These are phyloP conservation scores for Schizaphis graminum DNA, from an alignment of 2,888 invertebrate species.

Conservation along the genomic window DNA sequence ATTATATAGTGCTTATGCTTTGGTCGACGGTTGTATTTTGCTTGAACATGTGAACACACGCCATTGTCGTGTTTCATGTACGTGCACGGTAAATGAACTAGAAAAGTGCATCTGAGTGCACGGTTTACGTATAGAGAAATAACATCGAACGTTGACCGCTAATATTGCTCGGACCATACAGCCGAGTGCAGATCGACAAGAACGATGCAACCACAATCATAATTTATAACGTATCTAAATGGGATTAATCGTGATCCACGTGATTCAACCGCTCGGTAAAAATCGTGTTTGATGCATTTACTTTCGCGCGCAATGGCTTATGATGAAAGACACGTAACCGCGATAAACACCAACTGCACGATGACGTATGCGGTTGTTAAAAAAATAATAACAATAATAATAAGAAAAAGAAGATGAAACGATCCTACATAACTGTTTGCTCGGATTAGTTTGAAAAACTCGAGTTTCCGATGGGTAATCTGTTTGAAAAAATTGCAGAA, in stretches of 20 bases:
- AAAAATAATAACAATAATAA: background rate
- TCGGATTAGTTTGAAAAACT: background rate
- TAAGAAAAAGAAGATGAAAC: background rate
- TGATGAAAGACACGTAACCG: background rate
- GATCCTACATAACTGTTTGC: background rate
- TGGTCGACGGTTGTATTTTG: background rate
- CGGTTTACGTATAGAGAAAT: background rate
- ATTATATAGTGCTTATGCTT: background rate
- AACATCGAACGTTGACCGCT: background rate
- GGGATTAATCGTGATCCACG: background rate
- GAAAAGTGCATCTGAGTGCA: background rate
- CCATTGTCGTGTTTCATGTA: background rate
- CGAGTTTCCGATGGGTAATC: background rate
- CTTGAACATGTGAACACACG: background rate
- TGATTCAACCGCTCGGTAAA: background rate
- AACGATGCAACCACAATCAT: background rate
- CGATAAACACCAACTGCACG: background rate
- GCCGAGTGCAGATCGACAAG: background rate
- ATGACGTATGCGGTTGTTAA: background rate
- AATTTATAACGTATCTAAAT: background rate
- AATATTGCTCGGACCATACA: background rate
- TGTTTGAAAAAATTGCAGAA: background rate
- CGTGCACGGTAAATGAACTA: background rate
- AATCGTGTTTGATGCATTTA: background rate
- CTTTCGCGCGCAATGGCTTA: background rate